These are phyloP conservation scores for Neosilurus mollespiculum DNA, from an alignment of 2,797 vertebrate genomes.

Conservation along the genomic window DNA sequence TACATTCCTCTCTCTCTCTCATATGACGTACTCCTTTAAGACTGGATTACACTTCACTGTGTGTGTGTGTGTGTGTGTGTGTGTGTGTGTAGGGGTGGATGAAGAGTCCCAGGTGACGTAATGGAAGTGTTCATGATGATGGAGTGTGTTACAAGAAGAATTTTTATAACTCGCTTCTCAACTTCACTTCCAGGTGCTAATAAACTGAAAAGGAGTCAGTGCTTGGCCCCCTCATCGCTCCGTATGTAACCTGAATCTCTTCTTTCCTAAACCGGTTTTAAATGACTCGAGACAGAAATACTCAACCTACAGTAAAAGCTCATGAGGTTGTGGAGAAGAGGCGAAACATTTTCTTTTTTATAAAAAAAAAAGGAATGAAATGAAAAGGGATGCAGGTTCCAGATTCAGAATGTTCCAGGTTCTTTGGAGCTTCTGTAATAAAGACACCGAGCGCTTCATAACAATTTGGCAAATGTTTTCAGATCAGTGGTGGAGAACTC, in stretches of 20 bases:
- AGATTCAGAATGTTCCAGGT: not conserved
- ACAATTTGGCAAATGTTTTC: conserved; percentile 37
- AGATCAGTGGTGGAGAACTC: conserved; percentile 36
- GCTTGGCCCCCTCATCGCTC: not conserved
- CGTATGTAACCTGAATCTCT: too few species aligned
- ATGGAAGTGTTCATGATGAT: not conserved
- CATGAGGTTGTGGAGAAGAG: not conserved
- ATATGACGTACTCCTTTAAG: not conserved
- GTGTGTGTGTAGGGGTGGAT: conserved; percentile 1
- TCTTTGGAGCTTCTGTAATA: conserved; percentile 7
- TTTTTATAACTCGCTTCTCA: not conserved
- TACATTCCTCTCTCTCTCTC: not conserved
- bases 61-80: not conserved
- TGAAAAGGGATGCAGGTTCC: conserved; percentile 3
- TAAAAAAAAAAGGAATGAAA: not conserved
- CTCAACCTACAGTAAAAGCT: not conserved
- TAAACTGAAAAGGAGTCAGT: not conserved
- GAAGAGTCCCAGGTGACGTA: not conserved
- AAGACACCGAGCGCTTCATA: conserved; percentile 32
- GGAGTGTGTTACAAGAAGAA: not conserved
- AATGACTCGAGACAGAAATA: not conserved
- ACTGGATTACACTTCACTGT: not conserved
- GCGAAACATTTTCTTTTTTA: not conserved
- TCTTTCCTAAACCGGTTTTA: not conserved
- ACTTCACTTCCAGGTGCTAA: not conserved